Evolutionary conservation across 2,888 invertebrate genomes (phyloP).

Genomic region (Cepaea hortensis): DNA sequence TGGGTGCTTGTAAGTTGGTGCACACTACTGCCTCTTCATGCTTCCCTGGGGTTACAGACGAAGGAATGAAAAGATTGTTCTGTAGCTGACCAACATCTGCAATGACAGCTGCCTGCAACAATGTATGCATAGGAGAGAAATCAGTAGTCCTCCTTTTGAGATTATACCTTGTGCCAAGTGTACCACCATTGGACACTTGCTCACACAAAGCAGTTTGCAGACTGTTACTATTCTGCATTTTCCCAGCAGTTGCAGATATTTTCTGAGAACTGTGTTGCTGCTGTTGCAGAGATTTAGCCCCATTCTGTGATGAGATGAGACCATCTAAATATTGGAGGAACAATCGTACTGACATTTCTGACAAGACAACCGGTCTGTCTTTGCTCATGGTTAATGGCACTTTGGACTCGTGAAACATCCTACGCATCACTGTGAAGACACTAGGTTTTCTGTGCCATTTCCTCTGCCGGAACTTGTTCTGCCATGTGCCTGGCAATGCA

Average conservation of each 20-base stretch:
- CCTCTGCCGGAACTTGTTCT: conserved; percentile 1
- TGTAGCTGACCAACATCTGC: background rate
- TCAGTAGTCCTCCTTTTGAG: conserved; percentile 30
- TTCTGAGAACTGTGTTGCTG: background rate
- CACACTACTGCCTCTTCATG: background rate
- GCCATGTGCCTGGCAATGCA: conserved; percentile 28
- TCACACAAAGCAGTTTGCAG: background rate
- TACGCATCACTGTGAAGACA: background rate
- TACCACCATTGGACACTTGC: background rate
- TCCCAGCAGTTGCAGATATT: background rate
- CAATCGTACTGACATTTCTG: conserved; percentile 25
- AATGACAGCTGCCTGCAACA: conserved; percentile 42
- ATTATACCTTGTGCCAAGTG: background rate
- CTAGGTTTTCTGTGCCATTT: background rate
- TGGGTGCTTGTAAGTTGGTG: background rate
- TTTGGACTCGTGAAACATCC: background rate
- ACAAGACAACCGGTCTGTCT: background rate
- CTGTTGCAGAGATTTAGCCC: conserved; percentile 17
- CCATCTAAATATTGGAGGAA: conserved; percentile 28
- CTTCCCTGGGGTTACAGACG: background rate
- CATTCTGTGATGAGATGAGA: conserved; percentile 24
- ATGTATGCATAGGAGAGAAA: conserved; percentile 46
- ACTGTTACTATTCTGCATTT: background rate
- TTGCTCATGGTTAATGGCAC: background rate
- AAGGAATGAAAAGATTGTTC: background rate